A percentile compares a stretch with the other conserved stretches of the same genome.
Conservation (phyloP, 2,113 vertebrate genomes). For the Psephotus haematonotus region DNA sequence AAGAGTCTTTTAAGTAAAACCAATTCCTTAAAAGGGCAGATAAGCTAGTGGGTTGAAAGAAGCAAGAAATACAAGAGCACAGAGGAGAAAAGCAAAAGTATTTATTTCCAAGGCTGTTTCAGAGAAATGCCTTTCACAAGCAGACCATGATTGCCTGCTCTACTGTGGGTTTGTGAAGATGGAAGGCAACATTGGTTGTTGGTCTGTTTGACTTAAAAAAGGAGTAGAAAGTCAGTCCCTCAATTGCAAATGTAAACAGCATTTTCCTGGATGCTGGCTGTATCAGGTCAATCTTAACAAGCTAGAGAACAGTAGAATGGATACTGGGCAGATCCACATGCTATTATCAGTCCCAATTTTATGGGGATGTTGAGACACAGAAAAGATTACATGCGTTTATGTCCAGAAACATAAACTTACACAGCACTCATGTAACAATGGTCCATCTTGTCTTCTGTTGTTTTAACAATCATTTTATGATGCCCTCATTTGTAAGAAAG, state of each 20-base stretch:
- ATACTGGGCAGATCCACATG: background rate
- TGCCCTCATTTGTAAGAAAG: background rate
- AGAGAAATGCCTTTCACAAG: background rate
- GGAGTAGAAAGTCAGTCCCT: background rate
- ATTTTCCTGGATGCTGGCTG: background rate
- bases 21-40: background rate
- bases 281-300: background rate
- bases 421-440: background rate
- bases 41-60: background rate
- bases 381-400: background rate
- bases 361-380: background rate
- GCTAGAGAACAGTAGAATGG: background rate
- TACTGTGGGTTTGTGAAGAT: background rate
- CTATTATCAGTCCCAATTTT: background rate
- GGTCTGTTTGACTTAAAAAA: background rate
- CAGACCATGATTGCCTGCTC: background rate
- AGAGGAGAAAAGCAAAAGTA: background rate
- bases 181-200: background rate
- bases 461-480: background rate
- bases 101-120: background rate
- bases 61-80: background rate
- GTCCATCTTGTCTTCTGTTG: background rate
- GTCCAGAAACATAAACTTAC: background rate
- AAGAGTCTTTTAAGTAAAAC: background rate
- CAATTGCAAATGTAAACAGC: fast-evolving